Evolutionary conservation across 2,888 invertebrate species (phyloP).

Genomic region (Andrena praecox): DNA sequence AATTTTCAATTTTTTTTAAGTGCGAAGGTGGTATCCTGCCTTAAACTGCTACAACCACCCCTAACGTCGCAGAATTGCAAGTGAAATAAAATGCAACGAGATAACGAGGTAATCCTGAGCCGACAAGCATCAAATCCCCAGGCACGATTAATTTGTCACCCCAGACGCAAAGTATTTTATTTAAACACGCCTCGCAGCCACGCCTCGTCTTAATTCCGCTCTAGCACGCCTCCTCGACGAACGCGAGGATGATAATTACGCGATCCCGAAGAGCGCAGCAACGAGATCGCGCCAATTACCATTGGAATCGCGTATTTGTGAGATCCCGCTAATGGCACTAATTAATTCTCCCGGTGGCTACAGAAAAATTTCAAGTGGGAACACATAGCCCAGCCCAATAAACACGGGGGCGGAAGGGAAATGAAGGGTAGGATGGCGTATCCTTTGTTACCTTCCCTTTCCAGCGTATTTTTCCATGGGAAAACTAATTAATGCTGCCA

Average conservation of each 20-base stretch:
- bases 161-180: slow-evolving; percentile 4
- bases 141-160: background rate
- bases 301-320: slow-evolving; percentile 9
- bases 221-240: slow-evolving; percentile 9
- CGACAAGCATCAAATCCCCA: background rate
- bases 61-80: too few relatives aligned
- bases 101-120: background rate
- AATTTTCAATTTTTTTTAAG: too few relatives aligned
- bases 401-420: background rate
- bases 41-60: too few relatives aligned
- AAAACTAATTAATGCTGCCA: background rate
- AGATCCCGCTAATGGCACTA: slow-evolving; percentile 30
- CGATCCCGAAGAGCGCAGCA: slow-evolving; percentile 2
- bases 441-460: background rate
- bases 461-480: background rate
- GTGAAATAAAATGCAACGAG: too few relatives aligned
- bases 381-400: slow-evolving; percentile 10
- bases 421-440: background rate
- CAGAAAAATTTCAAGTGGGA: slow-evolving; percentile 37
- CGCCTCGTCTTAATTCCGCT: slow-evolving; percentile 9
- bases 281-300: slow-evolving; percentile 29
- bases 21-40: too few relatives aligned
- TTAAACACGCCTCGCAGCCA: background rate
- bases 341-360: slow-evolving; percentile 34
- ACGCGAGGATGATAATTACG: slow-evolving; percentile 4